These are phyloP conservation scores for Myopa tessellatipennis DNA, from an alignment of 2,888 invertebrate genomes.

Conservation along the genomic window DNA sequence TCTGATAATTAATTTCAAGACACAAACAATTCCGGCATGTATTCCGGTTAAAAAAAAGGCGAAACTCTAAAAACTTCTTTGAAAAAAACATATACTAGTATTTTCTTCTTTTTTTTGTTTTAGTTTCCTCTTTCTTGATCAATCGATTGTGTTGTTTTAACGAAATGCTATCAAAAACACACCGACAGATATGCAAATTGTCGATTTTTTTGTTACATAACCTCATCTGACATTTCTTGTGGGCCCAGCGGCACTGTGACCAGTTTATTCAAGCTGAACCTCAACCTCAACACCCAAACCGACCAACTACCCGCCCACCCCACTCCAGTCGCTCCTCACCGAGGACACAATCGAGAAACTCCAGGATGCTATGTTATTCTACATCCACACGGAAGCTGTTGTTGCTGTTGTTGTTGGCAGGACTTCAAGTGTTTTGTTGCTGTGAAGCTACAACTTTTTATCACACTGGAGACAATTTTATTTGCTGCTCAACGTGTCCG, in stretches of 20 bases:
- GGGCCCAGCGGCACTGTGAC: too few relatives aligned
- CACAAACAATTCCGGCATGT: neutral
- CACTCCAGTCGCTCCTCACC: too few relatives aligned
- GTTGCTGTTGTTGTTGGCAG: neutral
- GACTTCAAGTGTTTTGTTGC: neutral
- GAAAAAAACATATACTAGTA: neutral
- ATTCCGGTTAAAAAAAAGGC: neutral
- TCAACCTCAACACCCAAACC: too few relatives aligned
- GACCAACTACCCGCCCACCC: too few relatives aligned
- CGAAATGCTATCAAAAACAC: neutral
- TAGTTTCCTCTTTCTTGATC: neutral
- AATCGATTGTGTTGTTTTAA: neutral
- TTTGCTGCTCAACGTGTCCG: slow-evolving; percentile 6
- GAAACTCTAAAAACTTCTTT: neutral
- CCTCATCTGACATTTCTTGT: too few relatives aligned
- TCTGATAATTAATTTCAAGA: neutral
- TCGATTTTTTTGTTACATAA: too few relatives aligned
- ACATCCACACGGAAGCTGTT: slow-evolving; percentile 1
- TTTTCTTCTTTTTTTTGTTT: neutral
- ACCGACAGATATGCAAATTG: neutral
- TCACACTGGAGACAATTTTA: slow-evolving; percentile 2
- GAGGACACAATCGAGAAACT: neutral
- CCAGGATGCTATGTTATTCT: neutral
- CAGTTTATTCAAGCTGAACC: too few relatives aligned
- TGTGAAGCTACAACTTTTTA: slow-evolving; percentile 1